Evolutionary conservation across 1,140 invertebrate species (phyloP), one percentile per base, ranked within the genome.

Genomic region (Panulirus ornatus): DNA sequence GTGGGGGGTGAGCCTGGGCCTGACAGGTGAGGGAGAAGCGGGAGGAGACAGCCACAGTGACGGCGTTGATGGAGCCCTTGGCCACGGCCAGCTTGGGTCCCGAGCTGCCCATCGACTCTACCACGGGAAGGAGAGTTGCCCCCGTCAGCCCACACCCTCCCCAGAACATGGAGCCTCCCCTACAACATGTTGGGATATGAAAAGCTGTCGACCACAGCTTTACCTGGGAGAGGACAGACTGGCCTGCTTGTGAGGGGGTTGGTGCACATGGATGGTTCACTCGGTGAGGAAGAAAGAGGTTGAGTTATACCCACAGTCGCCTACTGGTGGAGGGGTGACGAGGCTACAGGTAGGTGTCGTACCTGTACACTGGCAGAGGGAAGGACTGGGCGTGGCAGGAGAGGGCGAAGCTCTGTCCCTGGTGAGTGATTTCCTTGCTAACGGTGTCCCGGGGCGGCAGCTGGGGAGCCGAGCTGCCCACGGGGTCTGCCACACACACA

Each of bases 331-430:
- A 16, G 5, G 9, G 51, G 22, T 58, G 9, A 58, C 8, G 2
- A 22, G 19, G 19, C 16, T 2, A 58, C 19, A 16, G 19, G 22
- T 63, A 42, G 40, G 16, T 22, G 40, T 91, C n/a, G n/a, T 96
- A 96, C 96, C 95, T 96, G 95, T 95, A 95, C 91, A 94, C 94
- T 76, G 96, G 96, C 92, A 95, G 95, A 86, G 96, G 96, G 93
- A 95, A 96, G 89, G 95, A 95, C 94, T 96, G 96, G 66, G 95
- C 95, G 89, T 95, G 95, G 94, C 96, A 96, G 78, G 96, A 93
- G 58, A 96, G 93, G 84, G 95, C 95, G 92, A 96, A 95, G 88
- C 94, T 95, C 91, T 92, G 92, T 93, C 92, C 88, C 54, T 75
- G 71, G 54, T 58, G 88, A 78, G 90, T 92, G 82, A 84, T 76